These are phyloP conservation scores for Coccyzus lansbergi DNA, from an alignment of 2,797 vertebrate species.

Conservation along the genomic window DNA sequence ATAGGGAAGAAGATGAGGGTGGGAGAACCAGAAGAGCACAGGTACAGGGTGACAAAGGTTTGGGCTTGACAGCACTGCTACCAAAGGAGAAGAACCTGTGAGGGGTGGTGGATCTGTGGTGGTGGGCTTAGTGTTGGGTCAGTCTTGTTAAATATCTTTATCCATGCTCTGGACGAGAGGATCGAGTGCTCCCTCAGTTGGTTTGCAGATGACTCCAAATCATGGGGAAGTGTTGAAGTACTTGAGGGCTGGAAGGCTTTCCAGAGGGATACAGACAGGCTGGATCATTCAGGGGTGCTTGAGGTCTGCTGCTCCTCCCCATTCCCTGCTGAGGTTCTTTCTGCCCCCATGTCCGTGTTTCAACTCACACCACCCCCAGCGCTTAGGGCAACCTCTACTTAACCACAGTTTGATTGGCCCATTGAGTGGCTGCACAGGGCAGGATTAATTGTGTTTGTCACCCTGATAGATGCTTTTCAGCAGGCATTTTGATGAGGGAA, in stretches of 20 bases:
- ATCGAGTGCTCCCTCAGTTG: no score
- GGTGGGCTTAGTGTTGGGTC: no score
- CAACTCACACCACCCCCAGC: background rate
- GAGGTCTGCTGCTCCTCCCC: background rate
- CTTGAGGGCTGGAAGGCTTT: no score
- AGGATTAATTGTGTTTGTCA: background rate
- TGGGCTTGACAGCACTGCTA: background rate
- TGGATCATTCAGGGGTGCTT: background rate
- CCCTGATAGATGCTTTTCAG: background rate
- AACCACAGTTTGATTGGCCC: background rate
- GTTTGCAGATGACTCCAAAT: no score
- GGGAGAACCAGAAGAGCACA: background rate
- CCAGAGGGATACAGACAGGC: no score
- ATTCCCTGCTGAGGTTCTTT: background rate
- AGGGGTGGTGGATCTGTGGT: background rate
- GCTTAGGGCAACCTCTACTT: background rate
- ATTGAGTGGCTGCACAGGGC: background rate
- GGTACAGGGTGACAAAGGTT: background rate
- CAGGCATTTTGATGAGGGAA: background rate
- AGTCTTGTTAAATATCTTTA: no score
- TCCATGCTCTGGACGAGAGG: no score
- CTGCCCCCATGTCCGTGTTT: fast-evolving
- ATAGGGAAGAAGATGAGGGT: background rate
- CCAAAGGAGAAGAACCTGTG: no score
- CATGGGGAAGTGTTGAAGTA: no score